Base-by-base conservation (phyloP, 1,140 invertebrate species). In the Hetaerina americana region DNA sequence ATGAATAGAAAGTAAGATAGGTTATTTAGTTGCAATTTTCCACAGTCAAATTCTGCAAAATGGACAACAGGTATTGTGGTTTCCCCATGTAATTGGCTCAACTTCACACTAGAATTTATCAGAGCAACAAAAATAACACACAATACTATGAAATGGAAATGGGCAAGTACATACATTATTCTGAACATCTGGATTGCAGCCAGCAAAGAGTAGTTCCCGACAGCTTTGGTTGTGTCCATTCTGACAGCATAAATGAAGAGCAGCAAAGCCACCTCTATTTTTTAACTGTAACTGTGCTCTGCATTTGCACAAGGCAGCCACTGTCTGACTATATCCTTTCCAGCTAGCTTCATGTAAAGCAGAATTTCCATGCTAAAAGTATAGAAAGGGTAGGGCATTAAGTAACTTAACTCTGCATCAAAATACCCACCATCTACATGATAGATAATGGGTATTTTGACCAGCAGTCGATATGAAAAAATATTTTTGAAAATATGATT, bases 211-310 rank as follows among this genome's bases (percentile, higher is more conserved):
- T 3, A 98, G 83, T 78, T 95, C 92, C 66, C 96, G 81, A 74
- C 93, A 94, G 73, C 92, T 93, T 84, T 98, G 94, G 82, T 98
- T 98, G 81, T 98, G 96, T 0, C 96, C 95, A 79, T 96, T 96
- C 84, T 98, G 95, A 77, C 94, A 95, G 66, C 93, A 92, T 69
- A 98, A 85, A 82, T 98, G 96, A 1, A 98, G 85, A n/a, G 95
- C 87, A 12, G 94, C 91, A 80, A 97, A 96, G 22, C 95, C 95
- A 69, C 91, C 92, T 75, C 90, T 86, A 82, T 98, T 98, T 77
- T 88, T 87, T 25, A 88, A 83, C 76, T 90, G 86, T 71, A 94
- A 81, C 66, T 89, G 86, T 28, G 88, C 87, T 68, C 80, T 77
- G 24, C 82, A 80, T 74, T 87, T 85, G 66, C 88, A 86, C 49